phyloP scores from a whole-genome alignment of 2,888 invertebrate species.

The Hesperia comma region DNA sequence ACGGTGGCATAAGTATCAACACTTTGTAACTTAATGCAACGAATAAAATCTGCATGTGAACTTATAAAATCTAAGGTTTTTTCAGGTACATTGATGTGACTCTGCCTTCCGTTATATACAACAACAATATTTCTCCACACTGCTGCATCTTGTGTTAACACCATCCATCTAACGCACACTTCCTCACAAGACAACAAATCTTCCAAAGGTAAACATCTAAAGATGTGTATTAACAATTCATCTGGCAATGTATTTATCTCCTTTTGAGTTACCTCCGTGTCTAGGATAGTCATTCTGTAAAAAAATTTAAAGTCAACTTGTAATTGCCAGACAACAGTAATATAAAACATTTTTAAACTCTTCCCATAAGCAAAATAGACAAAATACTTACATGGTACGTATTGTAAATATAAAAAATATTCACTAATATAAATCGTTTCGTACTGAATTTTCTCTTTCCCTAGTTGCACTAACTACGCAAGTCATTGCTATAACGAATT shows the following conservation, averaged over 20 bases:
- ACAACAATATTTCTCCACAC: slow-evolving; percentile 66
- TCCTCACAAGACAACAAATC: slow-evolving; percentile 63
- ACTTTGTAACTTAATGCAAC: slow-evolving; percentile 68
- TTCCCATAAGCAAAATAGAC: not conserved
- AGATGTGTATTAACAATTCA: slow-evolving; percentile 69
- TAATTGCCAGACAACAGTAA: not conserved
- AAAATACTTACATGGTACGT: not conserved
- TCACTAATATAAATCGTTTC: not conserved
- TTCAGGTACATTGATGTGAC: slow-evolving; percentile 62
- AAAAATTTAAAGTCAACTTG: slow-evolving; percentile 17
- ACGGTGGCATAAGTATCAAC: slow-evolving; percentile 65
- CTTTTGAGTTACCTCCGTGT: slow-evolving; percentile 43
- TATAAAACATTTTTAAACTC: not conserved
- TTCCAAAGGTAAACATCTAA: slow-evolving; percentile 66
- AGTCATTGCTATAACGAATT: not conserved
- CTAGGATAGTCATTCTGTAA: slow-evolving; percentile 48
- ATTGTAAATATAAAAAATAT: not conserved
- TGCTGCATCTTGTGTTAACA: slow-evolving; percentile 58
- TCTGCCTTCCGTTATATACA: slow-evolving; percentile 69
- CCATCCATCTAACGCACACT: slow-evolving; percentile 70
- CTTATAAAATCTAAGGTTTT: slow-evolving; percentile 61
- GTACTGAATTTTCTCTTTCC: not conserved
- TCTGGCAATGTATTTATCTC: slow-evolving; percentile 65
- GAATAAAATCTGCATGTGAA: slow-evolving; percentile 62
- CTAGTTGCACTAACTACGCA: not conserved